These are phyloP conservation scores for Drosophila pseudotakahashii DNA, from an alignment of 2,888 invertebrate genomes.

Conservation along the genomic window DNA sequence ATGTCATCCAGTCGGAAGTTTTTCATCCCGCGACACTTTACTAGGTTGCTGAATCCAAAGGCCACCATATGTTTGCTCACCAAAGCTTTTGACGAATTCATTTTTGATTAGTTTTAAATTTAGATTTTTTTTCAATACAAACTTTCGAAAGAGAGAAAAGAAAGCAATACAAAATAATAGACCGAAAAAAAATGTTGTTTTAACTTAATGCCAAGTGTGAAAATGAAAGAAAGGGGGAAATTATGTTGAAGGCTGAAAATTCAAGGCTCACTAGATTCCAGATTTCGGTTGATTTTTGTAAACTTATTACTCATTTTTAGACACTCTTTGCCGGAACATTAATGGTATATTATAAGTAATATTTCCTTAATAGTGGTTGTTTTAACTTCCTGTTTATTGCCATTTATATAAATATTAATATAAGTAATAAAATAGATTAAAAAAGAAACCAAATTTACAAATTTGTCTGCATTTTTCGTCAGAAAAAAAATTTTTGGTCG, in stretches of 20 bases:
- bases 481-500: too few species aligned
- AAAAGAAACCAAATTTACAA: too few species aligned
- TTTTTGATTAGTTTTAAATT: not conserved
- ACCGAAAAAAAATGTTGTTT: not conserved
- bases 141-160: not conserved
- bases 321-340: too few species aligned
- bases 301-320: too few species aligned
- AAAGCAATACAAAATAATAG: not conserved
- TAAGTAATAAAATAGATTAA: too few species aligned
- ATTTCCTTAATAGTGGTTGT: too few species aligned
- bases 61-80: not conserved
- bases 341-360: too few species aligned
- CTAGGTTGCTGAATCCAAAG: not conserved
- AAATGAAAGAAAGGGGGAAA: not conserved
- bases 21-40: slow-evolving; percentile 3
- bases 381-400: too few species aligned
- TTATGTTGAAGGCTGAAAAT: too few species aligned
- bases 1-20: not conserved
- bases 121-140: not conserved
- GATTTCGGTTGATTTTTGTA: too few species aligned
- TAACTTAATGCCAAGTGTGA: not conserved
- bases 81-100: slow-evolving; percentile 8
- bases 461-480: too few species aligned
- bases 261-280: slow-evolving; percentile 2
- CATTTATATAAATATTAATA: too few species aligned